Conservation (phyloP, 2,888 invertebrate species). For the Azorinus chamasolen region DNA sequence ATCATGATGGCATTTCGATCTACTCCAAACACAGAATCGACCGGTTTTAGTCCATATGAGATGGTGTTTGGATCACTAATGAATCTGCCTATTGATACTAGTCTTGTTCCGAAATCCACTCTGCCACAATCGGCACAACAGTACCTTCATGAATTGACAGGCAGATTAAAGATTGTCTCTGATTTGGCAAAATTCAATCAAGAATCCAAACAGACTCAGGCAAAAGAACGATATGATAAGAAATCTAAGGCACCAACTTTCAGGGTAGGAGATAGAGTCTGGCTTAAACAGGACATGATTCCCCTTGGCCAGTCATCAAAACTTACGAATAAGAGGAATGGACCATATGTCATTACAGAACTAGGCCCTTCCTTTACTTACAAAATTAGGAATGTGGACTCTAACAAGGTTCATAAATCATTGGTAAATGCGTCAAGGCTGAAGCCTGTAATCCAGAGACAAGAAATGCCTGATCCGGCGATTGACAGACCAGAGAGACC, state of each 20-base stretch:
- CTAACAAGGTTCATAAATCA: background rate
- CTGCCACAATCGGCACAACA: constrained; percentile 3
- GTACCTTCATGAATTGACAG: constrained; percentile 3
- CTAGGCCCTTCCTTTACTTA: constrained; percentile 4
- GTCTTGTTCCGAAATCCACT: constrained; percentile 37
- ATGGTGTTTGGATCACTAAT: constrained; percentile 44
- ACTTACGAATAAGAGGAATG: constrained; percentile 7
- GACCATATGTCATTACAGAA: constrained; percentile 21
- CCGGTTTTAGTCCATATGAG: constrained; percentile 49
- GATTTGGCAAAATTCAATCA: constrained; percentile 4
- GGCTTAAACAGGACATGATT: background rate
- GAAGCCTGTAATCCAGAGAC: background rate
- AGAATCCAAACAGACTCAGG: background rate
- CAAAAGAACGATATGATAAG: background rate
- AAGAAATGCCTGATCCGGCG: background rate
- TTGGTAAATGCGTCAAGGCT: background rate
- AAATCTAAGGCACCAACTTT: background rate
- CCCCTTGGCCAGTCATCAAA: constrained; percentile 6
- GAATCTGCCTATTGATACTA: constrained; percentile 29
- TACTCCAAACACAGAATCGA: constrained; percentile 42
- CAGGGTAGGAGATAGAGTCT: background rate
- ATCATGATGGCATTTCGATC: constrained; percentile 65
- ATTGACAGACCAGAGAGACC: background rate
- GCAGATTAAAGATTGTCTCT: background rate
- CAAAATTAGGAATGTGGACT: background rate